Percentiles rank a stretch among this genome's conserved stretches.
These are phyloP conservation scores for Muntiacus reevesi DNA, from an alignment of 2,113 vertebrate species.

Conservation along the genomic window DNA sequence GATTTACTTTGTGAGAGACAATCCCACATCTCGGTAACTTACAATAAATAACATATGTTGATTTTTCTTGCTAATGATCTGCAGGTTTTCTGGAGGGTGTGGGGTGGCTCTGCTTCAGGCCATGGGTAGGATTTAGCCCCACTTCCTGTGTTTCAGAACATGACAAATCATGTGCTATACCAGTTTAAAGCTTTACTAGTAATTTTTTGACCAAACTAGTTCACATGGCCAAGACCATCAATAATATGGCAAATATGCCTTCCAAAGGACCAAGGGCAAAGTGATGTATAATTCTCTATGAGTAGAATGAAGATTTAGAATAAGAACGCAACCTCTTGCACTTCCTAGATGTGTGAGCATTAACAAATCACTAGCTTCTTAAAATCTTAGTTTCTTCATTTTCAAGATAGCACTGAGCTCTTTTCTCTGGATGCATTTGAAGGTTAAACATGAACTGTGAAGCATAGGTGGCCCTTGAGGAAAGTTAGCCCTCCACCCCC, in stretches of 20 bases:
- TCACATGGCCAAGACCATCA: neutral
- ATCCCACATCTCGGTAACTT: neutral
- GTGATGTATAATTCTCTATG: neutral
- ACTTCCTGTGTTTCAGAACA: neutral
- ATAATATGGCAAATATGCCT: too few species aligned
- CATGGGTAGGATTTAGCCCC: neutral
- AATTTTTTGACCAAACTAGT: neutral
- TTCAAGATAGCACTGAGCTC: neutral
- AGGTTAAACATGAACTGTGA: neutral
- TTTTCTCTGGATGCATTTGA: neutral
- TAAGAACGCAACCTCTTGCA: neutral
- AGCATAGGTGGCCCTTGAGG: neutral
- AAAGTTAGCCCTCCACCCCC: neutral
- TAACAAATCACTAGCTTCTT: neutral
- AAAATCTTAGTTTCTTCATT: neutral
- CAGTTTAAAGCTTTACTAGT: too few species aligned
- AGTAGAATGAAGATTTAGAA: neutral
- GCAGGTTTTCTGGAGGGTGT: neutral
- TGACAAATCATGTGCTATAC: too few species aligned
- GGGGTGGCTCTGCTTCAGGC: neutral
- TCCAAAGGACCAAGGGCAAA: too few species aligned
- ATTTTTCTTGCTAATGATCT: neutral
- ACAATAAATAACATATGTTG: neutral
- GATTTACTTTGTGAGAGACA: neutral
- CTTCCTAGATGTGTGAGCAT: neutral